phyloP scores from a whole-genome alignment of 2,888 invertebrate species.

The Harpalus rubripes region DNA sequence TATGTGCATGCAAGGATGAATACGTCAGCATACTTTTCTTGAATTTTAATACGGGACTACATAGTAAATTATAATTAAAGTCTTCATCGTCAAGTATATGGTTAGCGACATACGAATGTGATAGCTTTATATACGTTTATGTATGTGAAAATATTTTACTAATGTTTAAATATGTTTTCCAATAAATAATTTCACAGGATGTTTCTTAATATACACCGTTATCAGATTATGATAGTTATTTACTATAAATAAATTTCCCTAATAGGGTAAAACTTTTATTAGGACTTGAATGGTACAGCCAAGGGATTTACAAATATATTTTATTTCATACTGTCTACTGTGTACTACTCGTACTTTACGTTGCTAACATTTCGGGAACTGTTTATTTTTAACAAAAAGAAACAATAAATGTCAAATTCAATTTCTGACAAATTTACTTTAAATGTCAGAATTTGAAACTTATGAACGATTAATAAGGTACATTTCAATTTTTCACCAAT shows the following conservation, averaged over 20 bases:
- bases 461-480: no score
- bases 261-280: background rate
- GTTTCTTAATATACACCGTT: background rate
- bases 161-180: background rate
- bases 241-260: background rate
- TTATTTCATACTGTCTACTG: no score
- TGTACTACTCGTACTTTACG: no score
- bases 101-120: background rate
- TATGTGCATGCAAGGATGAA: background rate
- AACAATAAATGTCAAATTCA: no score
- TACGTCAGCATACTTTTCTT: constrained; percentile 4
- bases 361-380: no score
- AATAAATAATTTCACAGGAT: background rate
- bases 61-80: constrained; percentile 1
- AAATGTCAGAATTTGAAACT: no score
- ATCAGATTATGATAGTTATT: background rate
- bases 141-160: background rate
- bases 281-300: background rate
- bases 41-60: background rate
- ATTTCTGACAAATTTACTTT: no score
- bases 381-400: no score
- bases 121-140: constrained; percentile 3
- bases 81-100: background rate
- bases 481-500: no score
- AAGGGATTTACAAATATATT: no score